These are phyloP conservation scores for Poeciliopsis turneri DNA, from an alignment of 2,797 vertebrate genomes.

Conservation along the genomic window DNA sequence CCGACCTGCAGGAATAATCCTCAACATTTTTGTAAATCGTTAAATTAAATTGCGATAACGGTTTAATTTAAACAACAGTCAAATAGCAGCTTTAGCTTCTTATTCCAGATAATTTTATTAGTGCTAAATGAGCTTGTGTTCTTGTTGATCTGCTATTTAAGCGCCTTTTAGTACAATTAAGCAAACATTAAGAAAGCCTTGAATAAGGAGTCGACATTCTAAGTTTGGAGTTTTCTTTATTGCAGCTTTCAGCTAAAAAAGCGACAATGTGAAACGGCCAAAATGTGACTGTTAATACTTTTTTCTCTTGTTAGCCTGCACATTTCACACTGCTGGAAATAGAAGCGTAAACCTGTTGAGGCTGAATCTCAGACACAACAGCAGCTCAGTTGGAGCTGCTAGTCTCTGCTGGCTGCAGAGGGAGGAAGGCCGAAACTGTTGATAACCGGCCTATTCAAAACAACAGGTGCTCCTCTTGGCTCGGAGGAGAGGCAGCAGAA, in stretches of 20 bases:
- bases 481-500: conserved; percentile 16
- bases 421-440: conserved; percentile 39
- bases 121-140: not conserved
- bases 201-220: not conserved
- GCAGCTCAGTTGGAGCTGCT: conserved; percentile 9
- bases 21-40: not conserved
- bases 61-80: not conserved
- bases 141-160: not conserved
- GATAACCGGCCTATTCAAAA: conserved; percentile 46
- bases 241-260: conserved; percentile 1
- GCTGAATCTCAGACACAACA: conserved; percentile 33
- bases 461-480: conserved; percentile 45
- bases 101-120: not conserved
- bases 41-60: not conserved
- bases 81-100: not conserved
- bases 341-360: conserved; percentile 11
- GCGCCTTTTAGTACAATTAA: not conserved
- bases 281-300: not conserved
- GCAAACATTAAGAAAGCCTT: conserved; percentile 1
- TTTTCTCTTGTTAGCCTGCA: conserved; percentile 16
- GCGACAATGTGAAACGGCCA: conserved; percentile 12
- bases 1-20: not conserved
- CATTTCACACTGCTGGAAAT: conserved; percentile 15
- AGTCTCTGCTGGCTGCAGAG: conserved; percentile 25
- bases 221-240: not conserved